A percentile compares a stretch with the other conserved stretches of the same genome.
Evolutionary conservation across 2,113 vertebrate species (phyloP).

Genomic region (Zootoca vivipara): DNA sequence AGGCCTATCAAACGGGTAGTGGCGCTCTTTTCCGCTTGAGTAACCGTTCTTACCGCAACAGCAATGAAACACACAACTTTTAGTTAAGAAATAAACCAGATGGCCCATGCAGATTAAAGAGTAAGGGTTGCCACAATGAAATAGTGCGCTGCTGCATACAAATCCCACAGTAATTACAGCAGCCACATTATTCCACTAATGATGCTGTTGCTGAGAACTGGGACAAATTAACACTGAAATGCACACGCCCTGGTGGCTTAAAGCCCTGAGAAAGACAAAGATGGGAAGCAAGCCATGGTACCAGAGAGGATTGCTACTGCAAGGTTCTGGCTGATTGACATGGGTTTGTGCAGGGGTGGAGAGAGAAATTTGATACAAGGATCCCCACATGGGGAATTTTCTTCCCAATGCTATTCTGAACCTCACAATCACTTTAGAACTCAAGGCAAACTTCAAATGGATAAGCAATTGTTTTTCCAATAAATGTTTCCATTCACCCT

Average conservation of each 20-base stretch:
- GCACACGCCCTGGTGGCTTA: slow-evolving; percentile 36
- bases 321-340: background rate
- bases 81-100: slow-evolving; percentile 72
- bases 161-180: slow-evolving; percentile 72
- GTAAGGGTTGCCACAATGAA: slow-evolving; percentile 47
- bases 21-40: background rate
- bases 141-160: slow-evolving; percentile 49
- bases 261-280: slow-evolving; percentile 53
- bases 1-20: fast-evolving
- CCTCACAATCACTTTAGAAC: background rate
- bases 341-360: background rate
- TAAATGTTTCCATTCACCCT: background rate
- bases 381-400: background rate
- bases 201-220: slow-evolving; percentile 60
- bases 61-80: slow-evolving; percentile 58
- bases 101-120: slow-evolving; percentile 69
- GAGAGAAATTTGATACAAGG: background rate
- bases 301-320: too few relatives aligned
- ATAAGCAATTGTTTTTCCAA: background rate
- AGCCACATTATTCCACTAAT: slow-evolving; percentile 48
- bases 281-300: slow-evolving; percentile 7
- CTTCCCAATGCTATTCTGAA: background rate
- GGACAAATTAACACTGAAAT: slow-evolving; percentile 65
- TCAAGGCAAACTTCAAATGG: background rate
- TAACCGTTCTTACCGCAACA: slow-evolving; percentile 36